Evolutionary conservation across 2,888 invertebrate species (phyloP).

Genomic region (Gerris lacustris): DNA sequence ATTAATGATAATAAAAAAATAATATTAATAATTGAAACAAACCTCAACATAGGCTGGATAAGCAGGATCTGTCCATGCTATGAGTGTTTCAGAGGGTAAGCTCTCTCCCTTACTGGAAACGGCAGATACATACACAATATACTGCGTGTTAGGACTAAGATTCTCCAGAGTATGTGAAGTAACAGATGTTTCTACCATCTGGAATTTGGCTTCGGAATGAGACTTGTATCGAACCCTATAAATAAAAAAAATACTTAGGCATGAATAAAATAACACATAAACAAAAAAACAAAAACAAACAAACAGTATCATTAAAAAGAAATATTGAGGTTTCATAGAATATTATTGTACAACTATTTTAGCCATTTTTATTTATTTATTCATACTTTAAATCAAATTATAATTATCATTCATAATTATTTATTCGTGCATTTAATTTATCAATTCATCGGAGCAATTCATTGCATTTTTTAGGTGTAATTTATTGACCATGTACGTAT

Average conservation of each 20-base stretch:
- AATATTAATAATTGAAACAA: too few relatives aligned
- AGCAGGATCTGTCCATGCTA: constrained; percentile 79
- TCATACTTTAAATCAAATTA: too few relatives aligned
- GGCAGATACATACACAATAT: constrained; percentile 64
- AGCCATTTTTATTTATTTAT: too few relatives aligned
- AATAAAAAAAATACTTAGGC: too few relatives aligned
- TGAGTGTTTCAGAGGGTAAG: constrained; percentile 64
- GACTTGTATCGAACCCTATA: constrained; percentile 58
- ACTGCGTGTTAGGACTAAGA: constrained; percentile 66
- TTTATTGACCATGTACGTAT: too few relatives aligned
- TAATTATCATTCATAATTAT: too few relatives aligned
- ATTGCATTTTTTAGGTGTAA: too few relatives aligned
- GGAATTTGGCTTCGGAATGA: constrained; percentile 47
- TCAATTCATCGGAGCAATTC: too few relatives aligned
- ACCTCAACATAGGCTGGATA: constrained; percentile 79
- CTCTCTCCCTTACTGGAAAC: constrained; percentile 56
- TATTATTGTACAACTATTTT: too few relatives aligned
- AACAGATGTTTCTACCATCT: constrained; percentile 51
- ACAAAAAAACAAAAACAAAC: not conserved
- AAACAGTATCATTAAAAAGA: not conserved
- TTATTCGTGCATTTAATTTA: too few relatives aligned
- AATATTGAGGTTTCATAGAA: not conserved
- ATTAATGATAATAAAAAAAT: too few relatives aligned
- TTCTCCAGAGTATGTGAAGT: constrained; percentile 58
- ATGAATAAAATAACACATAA: too few relatives aligned